Evolutionary conservation across 2,888 invertebrate species (phyloP).

Genomic region (Boloria selene): DNA sequence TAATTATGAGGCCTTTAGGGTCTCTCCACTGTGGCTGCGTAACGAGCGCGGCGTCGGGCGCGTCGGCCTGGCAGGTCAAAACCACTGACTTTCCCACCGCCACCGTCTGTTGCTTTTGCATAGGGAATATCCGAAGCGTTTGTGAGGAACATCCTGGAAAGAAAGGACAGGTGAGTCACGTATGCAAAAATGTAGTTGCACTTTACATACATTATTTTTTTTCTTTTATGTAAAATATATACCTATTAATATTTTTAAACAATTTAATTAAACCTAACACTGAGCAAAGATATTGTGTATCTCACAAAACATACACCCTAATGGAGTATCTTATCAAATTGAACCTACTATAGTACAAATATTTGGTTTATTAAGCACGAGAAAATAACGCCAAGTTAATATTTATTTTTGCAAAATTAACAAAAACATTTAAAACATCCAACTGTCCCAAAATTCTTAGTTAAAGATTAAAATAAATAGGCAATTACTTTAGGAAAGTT

Average conservation of each 20-base stretch:
- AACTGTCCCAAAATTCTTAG: conserved; percentile 6
- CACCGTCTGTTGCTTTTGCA: conserved; percentile 85
- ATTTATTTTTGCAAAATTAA: neutral
- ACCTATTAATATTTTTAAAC: no score
- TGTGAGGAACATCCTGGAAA: conserved; percentile 72
- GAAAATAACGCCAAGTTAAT: no score
- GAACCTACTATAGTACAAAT: no score
- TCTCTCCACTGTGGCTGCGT: conserved; percentile 91
- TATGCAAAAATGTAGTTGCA: no score
- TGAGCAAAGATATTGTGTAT: no score
- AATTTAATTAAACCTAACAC: no score
- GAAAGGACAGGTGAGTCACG: neutral
- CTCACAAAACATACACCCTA: no score
- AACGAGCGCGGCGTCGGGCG: conserved; percentile 85
- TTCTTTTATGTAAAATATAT: no score
- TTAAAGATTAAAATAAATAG: conserved; percentile 28
- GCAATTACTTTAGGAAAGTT: conserved; percentile 24
- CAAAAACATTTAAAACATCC: neutral
- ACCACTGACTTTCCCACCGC: conserved; percentile 89
- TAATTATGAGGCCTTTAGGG: conserved; percentile 86
- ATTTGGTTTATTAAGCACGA: no score
- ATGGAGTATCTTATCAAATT: no score
- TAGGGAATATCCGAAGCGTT: conserved; percentile 86
- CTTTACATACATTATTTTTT: neutral
- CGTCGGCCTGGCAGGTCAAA: conserved; percentile 89